Evolutionary conservation across 2,888 invertebrate species (phyloP).

Genomic region (Drosophila flavopinicola): DNA sequence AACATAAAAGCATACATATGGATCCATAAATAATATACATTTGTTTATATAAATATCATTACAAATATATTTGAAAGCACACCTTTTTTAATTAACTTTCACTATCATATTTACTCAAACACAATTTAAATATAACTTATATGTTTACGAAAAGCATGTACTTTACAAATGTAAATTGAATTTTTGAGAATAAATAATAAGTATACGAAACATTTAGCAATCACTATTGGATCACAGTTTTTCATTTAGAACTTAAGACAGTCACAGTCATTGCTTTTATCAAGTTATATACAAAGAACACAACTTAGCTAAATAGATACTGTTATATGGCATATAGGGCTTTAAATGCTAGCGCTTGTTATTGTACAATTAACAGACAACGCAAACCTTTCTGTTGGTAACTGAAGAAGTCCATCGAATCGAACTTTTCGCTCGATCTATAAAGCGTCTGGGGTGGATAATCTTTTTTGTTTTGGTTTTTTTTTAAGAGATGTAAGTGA

Average conservation of each 20-base stretch:
- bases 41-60: too few species aligned
- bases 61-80: too few species aligned
- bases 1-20: too few species aligned
- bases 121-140: too few species aligned
- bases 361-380: conserved; percentile 55
- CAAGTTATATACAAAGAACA: neutral
- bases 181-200: too few species aligned
- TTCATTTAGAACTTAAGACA: neutral
- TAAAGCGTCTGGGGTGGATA: conserved; percentile 86
- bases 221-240: too few species aligned
- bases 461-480: conserved; percentile 71
- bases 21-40: too few species aligned
- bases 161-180: too few species aligned
- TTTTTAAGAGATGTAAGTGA: conserved; percentile 24
- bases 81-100: too few species aligned
- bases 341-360: conserved; percentile 36
- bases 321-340: conserved; percentile 12
- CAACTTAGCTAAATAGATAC: conserved; percentile 17
- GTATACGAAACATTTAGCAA: too few species aligned
- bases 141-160: too few species aligned
- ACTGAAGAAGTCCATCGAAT: conserved; percentile 86
- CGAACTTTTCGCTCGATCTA: conserved; percentile 88
- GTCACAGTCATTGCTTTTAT: neutral
- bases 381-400: conserved; percentile 84
- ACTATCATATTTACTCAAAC: too few species aligned